phyloP scores from a whole-genome alignment of 2,888 invertebrate species.

The Stictocephala bisonia region DNA sequence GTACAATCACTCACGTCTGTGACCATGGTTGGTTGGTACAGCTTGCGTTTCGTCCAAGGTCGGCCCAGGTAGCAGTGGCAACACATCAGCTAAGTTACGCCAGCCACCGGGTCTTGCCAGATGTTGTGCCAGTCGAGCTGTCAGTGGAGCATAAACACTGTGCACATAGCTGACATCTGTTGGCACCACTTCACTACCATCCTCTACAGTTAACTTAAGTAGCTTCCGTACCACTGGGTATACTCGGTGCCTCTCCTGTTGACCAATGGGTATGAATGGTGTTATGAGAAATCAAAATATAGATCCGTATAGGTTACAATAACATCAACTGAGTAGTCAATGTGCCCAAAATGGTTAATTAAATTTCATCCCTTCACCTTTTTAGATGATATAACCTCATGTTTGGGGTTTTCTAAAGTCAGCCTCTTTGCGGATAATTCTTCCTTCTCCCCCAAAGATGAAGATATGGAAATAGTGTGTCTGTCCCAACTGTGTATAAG shows the following conservation, averaged over 20 bases:
- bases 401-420: too few relatives aligned
- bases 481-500: too few relatives aligned
- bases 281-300: too few relatives aligned
- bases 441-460: too few relatives aligned
- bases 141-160: slow-evolving; percentile 93
- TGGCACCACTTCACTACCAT: slow-evolving; percentile 83
- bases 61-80: slow-evolving; percentile 85
- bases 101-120: slow-evolving; percentile 80
- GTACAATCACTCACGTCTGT: slow-evolving; percentile 43
- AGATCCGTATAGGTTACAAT: too few relatives aligned
- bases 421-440: too few relatives aligned
- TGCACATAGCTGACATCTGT: slow-evolving; percentile 93
- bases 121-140: slow-evolving; percentile 86
- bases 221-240: slow-evolving; percentile 83
- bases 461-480: too few relatives aligned
- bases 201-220: slow-evolving; percentile 87
- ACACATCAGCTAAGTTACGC: slow-evolving; percentile 85
- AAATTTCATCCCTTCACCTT: too few relatives aligned
- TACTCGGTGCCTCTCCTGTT: slow-evolving; percentile 67
- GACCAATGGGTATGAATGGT: too few relatives aligned
- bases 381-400: too few relatives aligned
- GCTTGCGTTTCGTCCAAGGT: slow-evolving; percentile 64
- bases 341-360: too few relatives aligned
- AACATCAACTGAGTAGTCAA: too few relatives aligned
- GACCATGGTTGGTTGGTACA: slow-evolving; percentile 42